Percentiles rank a stretch among this genome's conserved stretches.
Evolutionary conservation across 2,888 invertebrate genomes (phyloP).

Genomic region (Xiphydria camelus): DNA sequence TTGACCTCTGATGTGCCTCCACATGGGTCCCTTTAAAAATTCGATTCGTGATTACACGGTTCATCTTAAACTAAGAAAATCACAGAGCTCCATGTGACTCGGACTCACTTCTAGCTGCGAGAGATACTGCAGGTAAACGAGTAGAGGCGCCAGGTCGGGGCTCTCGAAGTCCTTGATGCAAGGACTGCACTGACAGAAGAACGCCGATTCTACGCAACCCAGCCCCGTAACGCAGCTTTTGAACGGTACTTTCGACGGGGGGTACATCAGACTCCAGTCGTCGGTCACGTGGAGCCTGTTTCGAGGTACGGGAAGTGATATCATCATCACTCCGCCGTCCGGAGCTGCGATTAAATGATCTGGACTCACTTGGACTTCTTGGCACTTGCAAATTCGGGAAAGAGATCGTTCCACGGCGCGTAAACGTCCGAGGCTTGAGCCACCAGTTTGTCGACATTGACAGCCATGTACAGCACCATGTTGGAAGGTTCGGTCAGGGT

Average conservation of each 20-base stretch:
- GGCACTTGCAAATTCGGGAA: slow-evolving; percentile 36
- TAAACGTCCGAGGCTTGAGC: slow-evolving; percentile 58
- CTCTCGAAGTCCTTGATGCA: slow-evolving; percentile 68
- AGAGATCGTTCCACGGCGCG: slow-evolving; percentile 62
- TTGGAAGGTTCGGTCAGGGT: slow-evolving; percentile 65
- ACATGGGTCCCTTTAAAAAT: slow-evolving; percentile 79
- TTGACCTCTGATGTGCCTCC: slow-evolving; percentile 83
- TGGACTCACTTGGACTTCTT: slow-evolving; percentile 35
- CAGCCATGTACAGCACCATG: slow-evolving; percentile 72
- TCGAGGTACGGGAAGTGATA: not conserved
- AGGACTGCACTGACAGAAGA: slow-evolving; percentile 69
- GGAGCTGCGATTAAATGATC: no score
- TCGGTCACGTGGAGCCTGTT: slow-evolving; percentile 56
- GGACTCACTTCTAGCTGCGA: slow-evolving; percentile 75
- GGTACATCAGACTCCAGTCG: slow-evolving; percentile 58
- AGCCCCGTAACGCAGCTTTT: slow-evolving; percentile 75
- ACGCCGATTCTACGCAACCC: slow-evolving; percentile 81
- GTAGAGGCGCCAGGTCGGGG: slow-evolving; percentile 72
- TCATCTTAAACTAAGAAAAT: slow-evolving; percentile 2
- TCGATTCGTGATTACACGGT: no score
- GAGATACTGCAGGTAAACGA: slow-evolving; percentile 83
- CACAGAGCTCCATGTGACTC: no score
- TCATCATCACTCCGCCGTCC: no score
- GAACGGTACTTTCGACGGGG: slow-evolving; percentile 50
- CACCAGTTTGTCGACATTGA: slow-evolving; percentile 67